Base-by-base conservation (phyloP, 2,888 invertebrate species). In the Phyllotreta cruciferae region DNA sequence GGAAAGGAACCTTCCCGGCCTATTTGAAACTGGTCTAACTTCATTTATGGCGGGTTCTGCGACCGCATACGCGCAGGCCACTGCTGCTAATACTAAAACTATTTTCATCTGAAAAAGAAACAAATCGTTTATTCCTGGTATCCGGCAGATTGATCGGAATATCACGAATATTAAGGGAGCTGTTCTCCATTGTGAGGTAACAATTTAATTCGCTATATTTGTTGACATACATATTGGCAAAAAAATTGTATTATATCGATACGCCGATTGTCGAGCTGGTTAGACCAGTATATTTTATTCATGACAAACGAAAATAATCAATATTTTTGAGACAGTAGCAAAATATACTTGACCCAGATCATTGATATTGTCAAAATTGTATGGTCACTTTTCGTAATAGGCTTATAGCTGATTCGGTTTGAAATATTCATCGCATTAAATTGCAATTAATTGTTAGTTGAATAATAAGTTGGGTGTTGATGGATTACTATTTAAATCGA, bases 1-100 rank as follows among this genome's bases (percentile, higher is more conserved):
- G 54, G 93, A 89, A 69, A 94, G 85, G 84, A 94, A 93, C 75
- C 94, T 85, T 77, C 93, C 93, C 9, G 93, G 92, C 79, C 91
- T 88, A 75, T 87, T 88, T 65, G 87, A 85, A 77, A 89, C 89
- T 69, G 90, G 90, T 72, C 85, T 80, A 67, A 83, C 83, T 81
- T 85, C 83, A 69, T 81, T 84, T 76, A 86, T 83, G 57, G 85
- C 85, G 58, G 84, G 84, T 70, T 84, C 83, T 63, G 77, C 80
- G 68, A 82, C 73, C 58, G 78, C 79, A 73, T 86, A 87, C 73
- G 88, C 81, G 71, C 87, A 84, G 73, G 85, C 83, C 77, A 86
- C 86, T 80, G 90, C 81, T 78, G 85, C 77, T 77, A 86, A 80
- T 78, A 86, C 77, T 77, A 85, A 80, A 77, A 87, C 86, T 83